Base-by-base conservation (phyloP, 2,888 invertebrate genomes). In the Lepas anatifera region DNA sequence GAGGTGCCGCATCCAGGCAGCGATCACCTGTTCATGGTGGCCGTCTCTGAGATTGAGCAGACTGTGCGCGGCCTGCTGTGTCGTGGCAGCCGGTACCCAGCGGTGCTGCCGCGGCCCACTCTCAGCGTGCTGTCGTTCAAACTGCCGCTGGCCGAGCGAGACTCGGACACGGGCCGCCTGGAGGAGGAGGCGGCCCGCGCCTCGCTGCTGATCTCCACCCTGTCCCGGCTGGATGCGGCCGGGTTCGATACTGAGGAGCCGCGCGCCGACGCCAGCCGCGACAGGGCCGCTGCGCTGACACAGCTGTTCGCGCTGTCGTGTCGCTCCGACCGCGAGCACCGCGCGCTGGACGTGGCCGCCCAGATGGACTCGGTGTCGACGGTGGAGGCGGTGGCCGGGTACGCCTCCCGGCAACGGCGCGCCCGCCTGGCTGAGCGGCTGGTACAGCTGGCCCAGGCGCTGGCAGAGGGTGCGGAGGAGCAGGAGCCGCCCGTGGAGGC, bases 31-130 rank as follows among this genome's bases (percentile, higher is more conserved):
- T 92, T 90, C 78, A 81, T 91, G 58, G 85, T 90, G 48, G 86
- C 92, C 73, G 81, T 95, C 0, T 88, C 87, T 73, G 95, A 96
- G 80, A 83, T 84, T 0, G 85, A 86, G 25, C 89, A 91, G 79
- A 87, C 86, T 69, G 84, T 94, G 8, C 86, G 91, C 52, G 91
- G 90, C 22, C 88, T 96, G 37, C 83, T 90, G 69, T 97, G 96
- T 76, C 89, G 92, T 78, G 95, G 95, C n/a, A 84, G 88, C 27
- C 84, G 87, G 25, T 96, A 90, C 82, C 97, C 97, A 0, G 85
- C 87, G 39, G 91, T 94, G 0, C 86, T 87, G 32, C 96, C 96
- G 0, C 85, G 90, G 69, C 96, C 96, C 2, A 89, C 89, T 72
- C 83, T 94, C 8, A 84, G 86, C 22, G 89, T 94, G 77, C 78